Evolutionary conservation across 2,888 invertebrate species (phyloP).

Genomic region (Scaptomyza cyrtandrae): DNA sequence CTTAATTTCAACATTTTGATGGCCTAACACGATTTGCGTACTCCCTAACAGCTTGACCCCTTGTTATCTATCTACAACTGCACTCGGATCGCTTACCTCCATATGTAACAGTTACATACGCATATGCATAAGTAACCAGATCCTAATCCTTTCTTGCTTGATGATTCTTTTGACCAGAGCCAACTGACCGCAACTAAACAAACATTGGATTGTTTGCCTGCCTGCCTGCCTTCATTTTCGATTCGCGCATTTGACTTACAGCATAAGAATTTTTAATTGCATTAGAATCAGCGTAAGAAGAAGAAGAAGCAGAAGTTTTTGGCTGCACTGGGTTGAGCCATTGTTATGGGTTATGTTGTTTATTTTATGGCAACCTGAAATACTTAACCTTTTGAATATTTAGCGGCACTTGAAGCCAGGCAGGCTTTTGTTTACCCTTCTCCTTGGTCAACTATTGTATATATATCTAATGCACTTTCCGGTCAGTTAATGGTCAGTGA

Average conservation of each 20-base stretch:
- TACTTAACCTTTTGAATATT: constrained; percentile 75
- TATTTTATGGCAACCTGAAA: constrained; percentile 52
- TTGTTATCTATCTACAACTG: constrained; percentile 25
- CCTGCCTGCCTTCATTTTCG: constrained; percentile 36
- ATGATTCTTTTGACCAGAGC: constrained; percentile 45
- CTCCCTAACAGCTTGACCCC: constrained; percentile 60
- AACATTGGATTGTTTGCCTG: constrained; percentile 56
- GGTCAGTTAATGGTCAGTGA: constrained; percentile 34
- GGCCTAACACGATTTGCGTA: constrained; percentile 65
- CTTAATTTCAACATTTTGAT: constrained; percentile 78
- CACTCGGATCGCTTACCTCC: constrained; percentile 59
- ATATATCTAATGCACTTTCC: constrained; percentile 65
- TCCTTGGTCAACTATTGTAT: constrained; percentile 20
- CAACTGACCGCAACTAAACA: constrained; percentile 79
- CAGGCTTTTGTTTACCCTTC: constrained; percentile 24
- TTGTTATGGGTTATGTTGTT: constrained; percentile 56
- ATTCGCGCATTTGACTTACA: constrained; percentile 72
- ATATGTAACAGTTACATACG: constrained; percentile 23
- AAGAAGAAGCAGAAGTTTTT: background rate
- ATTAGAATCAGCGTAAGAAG: constrained; percentile 49
- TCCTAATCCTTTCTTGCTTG: constrained; percentile 6
- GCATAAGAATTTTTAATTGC: constrained; percentile 66
- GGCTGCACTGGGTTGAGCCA: constrained; percentile 46
- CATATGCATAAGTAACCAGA: constrained; percentile 28
- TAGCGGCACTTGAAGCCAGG: constrained; percentile 53